Evolutionary conservation across 2,113 vertebrate species (phyloP).

Genomic region (Nettapus auritus): DNA sequence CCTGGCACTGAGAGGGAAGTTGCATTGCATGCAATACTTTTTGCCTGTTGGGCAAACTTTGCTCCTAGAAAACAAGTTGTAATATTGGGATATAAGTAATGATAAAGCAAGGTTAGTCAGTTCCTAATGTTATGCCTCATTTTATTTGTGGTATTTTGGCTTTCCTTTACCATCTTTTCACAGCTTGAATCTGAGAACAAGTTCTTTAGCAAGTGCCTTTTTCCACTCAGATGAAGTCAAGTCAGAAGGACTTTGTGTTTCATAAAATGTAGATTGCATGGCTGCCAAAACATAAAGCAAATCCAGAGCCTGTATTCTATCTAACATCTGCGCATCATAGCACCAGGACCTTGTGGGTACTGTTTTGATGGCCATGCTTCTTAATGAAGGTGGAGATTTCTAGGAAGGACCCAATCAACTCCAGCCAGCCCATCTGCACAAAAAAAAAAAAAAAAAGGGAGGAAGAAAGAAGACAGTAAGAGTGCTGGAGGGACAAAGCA

Average conservation of each 20-base stretch:
- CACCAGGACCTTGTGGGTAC: not conserved
- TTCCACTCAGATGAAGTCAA: not conserved
- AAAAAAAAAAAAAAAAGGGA: not conserved
- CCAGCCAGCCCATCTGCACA: not conserved
- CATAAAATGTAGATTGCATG: not conserved
- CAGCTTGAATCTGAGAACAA: not conserved
- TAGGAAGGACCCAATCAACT: not conserved
- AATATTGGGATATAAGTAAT: not conserved
- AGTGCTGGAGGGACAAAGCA: not conserved
- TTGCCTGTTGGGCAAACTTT: not conserved
- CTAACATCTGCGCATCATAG: not conserved
- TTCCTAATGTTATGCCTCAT: not conserved
- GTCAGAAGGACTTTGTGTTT: not conserved
- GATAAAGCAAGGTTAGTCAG: not conserved
- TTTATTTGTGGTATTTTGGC: not conserved
- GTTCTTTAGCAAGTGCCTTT: not conserved
- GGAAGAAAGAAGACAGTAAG: not conserved
- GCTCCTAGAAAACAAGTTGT: not conserved
- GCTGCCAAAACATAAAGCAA: not conserved
- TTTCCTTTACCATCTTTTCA: not conserved
- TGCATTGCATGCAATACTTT: not conserved
- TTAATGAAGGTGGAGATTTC: not conserved
- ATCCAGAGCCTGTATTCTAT: not conserved
- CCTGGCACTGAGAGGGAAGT: not conserved
- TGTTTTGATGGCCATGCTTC: not conserved